Evolutionary conservation across 2,888 invertebrate species (phyloP).

Genomic region (Silvanus unidentatus): DNA sequence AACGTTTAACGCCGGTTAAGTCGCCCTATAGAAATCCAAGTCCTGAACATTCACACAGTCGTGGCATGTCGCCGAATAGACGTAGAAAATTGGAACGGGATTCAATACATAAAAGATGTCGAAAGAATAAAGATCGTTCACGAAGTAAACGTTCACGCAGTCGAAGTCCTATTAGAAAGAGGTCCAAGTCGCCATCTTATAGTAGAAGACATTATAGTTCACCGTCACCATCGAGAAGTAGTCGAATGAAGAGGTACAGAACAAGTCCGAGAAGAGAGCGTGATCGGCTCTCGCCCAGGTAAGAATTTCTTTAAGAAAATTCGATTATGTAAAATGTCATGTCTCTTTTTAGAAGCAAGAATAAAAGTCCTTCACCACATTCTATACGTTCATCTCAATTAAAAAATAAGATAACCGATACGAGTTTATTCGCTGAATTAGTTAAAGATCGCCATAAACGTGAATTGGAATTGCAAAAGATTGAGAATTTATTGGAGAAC

Average conservation of each 20-base stretch:
- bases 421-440: slow-evolving; percentile 83
- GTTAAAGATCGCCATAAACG: slow-evolving; percentile 81
- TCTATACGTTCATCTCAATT: slow-evolving; percentile 54
- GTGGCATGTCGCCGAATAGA: slow-evolving; percentile 40
- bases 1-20: slow-evolving; percentile 30
- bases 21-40: slow-evolving; percentile 41
- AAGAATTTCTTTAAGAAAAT: slow-evolving; percentile 2
- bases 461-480: slow-evolving; percentile 65
- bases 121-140: slow-evolving; percentile 47
- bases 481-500: slow-evolving; percentile 57
- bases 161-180: slow-evolving; percentile 55
- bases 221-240: slow-evolving; percentile 40
- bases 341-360: slow-evolving; percentile 29
- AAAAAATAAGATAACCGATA: slow-evolving; percentile 79
- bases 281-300: slow-evolving; percentile 25
- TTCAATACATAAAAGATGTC: slow-evolving; percentile 45
- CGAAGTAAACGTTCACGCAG: slow-evolving; percentile 53
- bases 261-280: slow-evolving; percentile 45
- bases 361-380: slow-evolving; percentile 43
- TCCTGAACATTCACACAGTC: slow-evolving; percentile 32
- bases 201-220: slow-evolving; percentile 48
- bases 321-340: too few relatives aligned
- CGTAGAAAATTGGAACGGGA: slow-evolving; percentile 44
- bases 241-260: slow-evolving; percentile 47
- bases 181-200: slow-evolving; percentile 47